A percentile compares a stretch with the other conserved stretches of the same genome.
Conservation (phyloP, 37 sponge, comb jelly and placozoan species). For the Ianthella basta region DNA sequence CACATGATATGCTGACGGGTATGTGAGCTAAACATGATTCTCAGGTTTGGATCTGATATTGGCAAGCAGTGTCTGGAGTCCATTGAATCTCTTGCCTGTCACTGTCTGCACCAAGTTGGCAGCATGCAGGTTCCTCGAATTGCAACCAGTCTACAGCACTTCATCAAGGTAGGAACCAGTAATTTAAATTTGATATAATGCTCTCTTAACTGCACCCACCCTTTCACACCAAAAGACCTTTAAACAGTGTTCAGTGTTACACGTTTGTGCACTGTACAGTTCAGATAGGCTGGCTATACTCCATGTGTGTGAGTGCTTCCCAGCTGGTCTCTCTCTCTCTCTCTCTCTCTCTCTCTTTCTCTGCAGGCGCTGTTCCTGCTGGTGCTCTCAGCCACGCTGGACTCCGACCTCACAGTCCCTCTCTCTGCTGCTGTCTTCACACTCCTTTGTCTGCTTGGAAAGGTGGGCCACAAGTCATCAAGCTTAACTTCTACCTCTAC, state of each 20-base stretch:
- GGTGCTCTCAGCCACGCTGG: conserved; percentile 49
- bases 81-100: conserved; percentile 31
- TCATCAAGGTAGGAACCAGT: conserved; percentile 48
- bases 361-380: conserved; percentile 47
- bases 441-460: conserved; percentile 26
- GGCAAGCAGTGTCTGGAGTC: conserved; percentile 30
- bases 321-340: neutral
- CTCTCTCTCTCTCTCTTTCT: neutral
- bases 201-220: too few species aligned
- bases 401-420: conserved; percentile 41
- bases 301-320: neutral
- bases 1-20: too few species aligned
- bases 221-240: too few species aligned
- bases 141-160: conserved; percentile 34
- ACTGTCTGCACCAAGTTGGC: neutral
- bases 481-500: too few species aligned
- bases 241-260: too few species aligned
- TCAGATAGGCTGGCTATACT: neutral
- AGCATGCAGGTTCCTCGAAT: neutral
- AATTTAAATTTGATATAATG: too few species aligned
- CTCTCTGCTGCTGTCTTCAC: conserved; percentile 35
- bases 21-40: too few species aligned
- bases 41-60: conserved; percentile 38
- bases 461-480: too few species aligned
- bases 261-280: neutral